Conservation (phyloP, 1,140 invertebrate genomes). For the Ephestia elutella region DNA sequence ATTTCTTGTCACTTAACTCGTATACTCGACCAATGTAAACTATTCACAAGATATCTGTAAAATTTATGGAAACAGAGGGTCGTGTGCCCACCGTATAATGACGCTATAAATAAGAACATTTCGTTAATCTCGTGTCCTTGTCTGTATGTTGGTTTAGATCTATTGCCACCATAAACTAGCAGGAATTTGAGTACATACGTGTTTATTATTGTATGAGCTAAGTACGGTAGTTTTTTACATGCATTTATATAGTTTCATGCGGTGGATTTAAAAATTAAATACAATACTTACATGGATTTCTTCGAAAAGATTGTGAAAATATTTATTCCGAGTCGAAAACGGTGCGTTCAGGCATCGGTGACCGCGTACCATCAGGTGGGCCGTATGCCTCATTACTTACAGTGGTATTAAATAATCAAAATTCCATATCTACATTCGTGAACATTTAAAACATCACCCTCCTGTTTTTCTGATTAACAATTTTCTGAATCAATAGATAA, state of each 20-base stretch:
- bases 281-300: too few species aligned
- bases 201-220: background rate
- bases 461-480: too few species aligned
- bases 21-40: background rate
- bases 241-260: background rate
- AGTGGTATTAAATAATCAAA: too few species aligned
- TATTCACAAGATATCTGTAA: background rate
- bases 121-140: background rate
- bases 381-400: too few species aligned
- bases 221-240: background rate
- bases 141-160: background rate
- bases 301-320: too few species aligned
- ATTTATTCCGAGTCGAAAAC: too few species aligned
- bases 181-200: background rate
- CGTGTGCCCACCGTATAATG: background rate
- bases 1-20: background rate
- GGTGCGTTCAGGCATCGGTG: too few species aligned
- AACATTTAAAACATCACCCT: too few species aligned
- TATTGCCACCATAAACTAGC: background rate
- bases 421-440: too few species aligned
- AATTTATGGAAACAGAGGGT: background rate
- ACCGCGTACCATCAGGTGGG: too few species aligned
- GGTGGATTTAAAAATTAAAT: too few species aligned
- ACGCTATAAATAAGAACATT: background rate
- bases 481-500: too few species aligned